These are phyloP conservation scores for Rhea americana DNA, from an alignment of 2,113 vertebrate species.

Conservation along the genomic window DNA sequence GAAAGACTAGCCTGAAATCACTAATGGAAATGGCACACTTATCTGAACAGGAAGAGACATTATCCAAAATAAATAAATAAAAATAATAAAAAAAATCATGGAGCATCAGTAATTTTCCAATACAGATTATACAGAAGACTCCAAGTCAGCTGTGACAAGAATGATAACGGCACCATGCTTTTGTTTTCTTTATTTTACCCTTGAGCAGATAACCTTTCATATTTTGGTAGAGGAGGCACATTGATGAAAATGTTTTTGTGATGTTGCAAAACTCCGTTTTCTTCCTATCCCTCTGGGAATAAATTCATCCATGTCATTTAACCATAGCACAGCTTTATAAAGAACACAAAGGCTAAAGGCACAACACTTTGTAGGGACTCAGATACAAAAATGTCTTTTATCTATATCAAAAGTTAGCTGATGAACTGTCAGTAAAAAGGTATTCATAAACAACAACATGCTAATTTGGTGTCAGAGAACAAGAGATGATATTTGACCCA, in stretches of 20 bases:
- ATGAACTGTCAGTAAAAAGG: not conserved
- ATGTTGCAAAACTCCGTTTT: conserved; percentile 42
- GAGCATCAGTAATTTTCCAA: conserved; percentile 54
- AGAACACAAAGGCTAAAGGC: not conserved
- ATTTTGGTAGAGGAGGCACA: conserved; percentile 3
- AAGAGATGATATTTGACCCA: not conserved
- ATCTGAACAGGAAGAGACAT: not conserved
- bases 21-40: not conserved
- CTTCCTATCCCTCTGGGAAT: conserved; percentile 4
- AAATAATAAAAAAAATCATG: not conserved
- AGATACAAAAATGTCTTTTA: not conserved
- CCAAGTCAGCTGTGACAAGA: conserved; percentile 21
- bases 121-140: conserved; percentile 2
- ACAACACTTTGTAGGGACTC: not conserved
- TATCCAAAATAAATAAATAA: not conserved
- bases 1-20: not conserved
- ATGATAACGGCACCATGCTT: conserved; percentile 8
- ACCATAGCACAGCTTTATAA: not conserved
- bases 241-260: not conserved
- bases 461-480: not conserved
- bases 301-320: not conserved
- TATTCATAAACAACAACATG: not conserved
- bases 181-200: conserved; percentile 64
- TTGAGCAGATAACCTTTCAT: conserved; percentile 62
- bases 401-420: not conserved